phyloP scores from a whole-genome alignment of 1,140 invertebrate genomes.

The Caerostris extrusa region DNA sequence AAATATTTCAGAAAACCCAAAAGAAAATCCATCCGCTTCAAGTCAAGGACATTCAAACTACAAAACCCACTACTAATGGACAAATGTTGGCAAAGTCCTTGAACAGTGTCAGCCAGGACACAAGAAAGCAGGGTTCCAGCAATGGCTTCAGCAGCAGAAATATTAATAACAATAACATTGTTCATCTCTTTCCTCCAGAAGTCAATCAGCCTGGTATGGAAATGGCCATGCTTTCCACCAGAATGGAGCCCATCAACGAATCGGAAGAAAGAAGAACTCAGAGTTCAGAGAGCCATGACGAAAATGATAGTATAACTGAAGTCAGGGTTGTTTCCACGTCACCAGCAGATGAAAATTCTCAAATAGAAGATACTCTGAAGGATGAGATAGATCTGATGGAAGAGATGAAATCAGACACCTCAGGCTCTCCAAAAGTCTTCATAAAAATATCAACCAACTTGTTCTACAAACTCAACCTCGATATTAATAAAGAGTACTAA shows the following conservation, averaged over 20 bases:
- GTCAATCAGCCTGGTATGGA: background rate
- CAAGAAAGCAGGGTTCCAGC: slow-evolving; percentile 22
- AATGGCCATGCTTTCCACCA: background rate
- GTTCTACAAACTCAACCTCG: slow-evolving; percentile 53
- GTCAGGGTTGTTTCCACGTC: slow-evolving; percentile 21
- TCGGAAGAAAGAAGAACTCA: background rate
- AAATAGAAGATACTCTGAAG: slow-evolving; percentile 55
- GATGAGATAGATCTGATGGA: slow-evolving; percentile 71
- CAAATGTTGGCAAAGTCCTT: background rate
- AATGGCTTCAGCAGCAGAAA: background rate
- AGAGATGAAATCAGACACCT: slow-evolving; percentile 57
- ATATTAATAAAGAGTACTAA: slow-evolving; percentile 14
- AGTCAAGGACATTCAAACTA: background rate
- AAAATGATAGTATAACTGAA: background rate
- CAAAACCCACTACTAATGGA: slow-evolving; percentile 29
- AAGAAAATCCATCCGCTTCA: slow-evolving; percentile 58
- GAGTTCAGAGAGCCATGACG: slow-evolving; percentile 9
- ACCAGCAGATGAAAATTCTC: background rate
- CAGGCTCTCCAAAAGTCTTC: slow-evolving; percentile 53
- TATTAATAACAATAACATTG: slow-evolving; percentile 33
- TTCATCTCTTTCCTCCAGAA: background rate
- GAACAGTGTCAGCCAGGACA: background rate
- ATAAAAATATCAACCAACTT: slow-evolving; percentile 66
- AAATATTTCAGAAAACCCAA: slow-evolving; percentile 20
- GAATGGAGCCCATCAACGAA: slow-evolving; percentile 65